Base-by-base conservation (phyloP, 92 coral and sea anemone genomes). In the Nematostella vectensis region DNA sequence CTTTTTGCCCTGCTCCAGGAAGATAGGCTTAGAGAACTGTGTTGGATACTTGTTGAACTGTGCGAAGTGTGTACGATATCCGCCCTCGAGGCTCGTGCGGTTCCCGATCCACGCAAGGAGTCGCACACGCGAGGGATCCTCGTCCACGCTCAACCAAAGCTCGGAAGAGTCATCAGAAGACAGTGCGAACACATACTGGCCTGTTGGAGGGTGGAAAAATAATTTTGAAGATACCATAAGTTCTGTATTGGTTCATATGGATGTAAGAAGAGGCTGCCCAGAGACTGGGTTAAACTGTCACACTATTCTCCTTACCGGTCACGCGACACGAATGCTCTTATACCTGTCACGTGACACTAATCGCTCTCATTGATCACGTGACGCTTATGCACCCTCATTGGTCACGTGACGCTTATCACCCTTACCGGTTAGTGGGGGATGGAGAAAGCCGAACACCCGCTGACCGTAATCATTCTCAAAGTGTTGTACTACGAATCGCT, bases 141-240 rank as follows among this genome's bases (percentile, higher is more conserved):
- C 96, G 51, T 86, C 80, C 19, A 69, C 48, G 63, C 99, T 93
- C 3, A 93, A 62, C 99, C 99, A 93, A 37, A 93, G 74, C 54
- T 93, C 99, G 27, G 99, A 93, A 25, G 84, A 55, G 55, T 93
- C 99, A 47, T 93, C 99, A 3, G 99, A 93, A 10, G 99, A 86
- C 12, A 93, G 67, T 1, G 88, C 99, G 44, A 93, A 93, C 2
- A 68, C 61, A 70, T 93, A 93, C 38, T 63, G 72, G 6, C 97
- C 97, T 89, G 25, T 10, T 45, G 27, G 16, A 30, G n/a, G 68
- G 63, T 28, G 20, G 25, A 21, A 57, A 1, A 27, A 2, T 26
- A 11, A 22, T 26, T 59, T 3, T 55, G 29, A 55, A 18, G 18
- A 55, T 10, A 55, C 16, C 6, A 24, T n/a, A n/a, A n/a, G n/a